Base-by-base conservation (phyloP, 2,888 invertebrate species). In the Esperia sulphurella region DNA sequence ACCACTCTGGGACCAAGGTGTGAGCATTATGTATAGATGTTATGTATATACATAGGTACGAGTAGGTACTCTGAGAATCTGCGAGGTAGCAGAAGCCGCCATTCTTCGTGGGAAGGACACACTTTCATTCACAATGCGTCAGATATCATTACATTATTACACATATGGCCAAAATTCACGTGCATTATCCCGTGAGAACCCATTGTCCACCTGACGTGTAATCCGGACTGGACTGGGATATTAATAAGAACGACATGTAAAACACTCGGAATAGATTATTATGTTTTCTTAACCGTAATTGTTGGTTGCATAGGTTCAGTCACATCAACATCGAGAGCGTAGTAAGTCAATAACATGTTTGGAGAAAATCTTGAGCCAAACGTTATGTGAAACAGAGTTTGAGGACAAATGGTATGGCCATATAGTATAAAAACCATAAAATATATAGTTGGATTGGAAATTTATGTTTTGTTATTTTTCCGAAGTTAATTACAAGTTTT, bases 171-270 rank as follows among this genome's bases (percentile, higher is more conserved):
- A 63, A 86, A 85, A 83, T 83, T 77, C 75, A 76, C 79, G 78
- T 81, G 68, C 70, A 79, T 80, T 81, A 77, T 67, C 57, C 67
- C 83, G 86, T 86, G 86, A 81, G 86, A 86, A 83, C 69, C 63
- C 72, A 86, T 86, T 86, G 86, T 87, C 71, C 78, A 67, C 61
- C 68, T 71, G 76, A 76, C 75, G 67, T 81, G 77, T 78, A 77
- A 78, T 79, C 71, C 58, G n/a, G 5, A 3, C 21, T 21, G 21
- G 21, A 5, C 21, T 21, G 5, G 54, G 52, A 55, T 62, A 68
- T 69, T 71, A 71, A 68, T 60, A 59, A 61, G 52, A 53, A 49
- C 43, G 48, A 54, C 52, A 57, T 47, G 48, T 49, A 30, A 45
- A 46, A 49, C 39, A n/a, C 33, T 31, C 35, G 37, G 37, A 43